Conservation (phyloP, 2,888 invertebrate genomes). For the Drosophila vallismaia region DNA sequence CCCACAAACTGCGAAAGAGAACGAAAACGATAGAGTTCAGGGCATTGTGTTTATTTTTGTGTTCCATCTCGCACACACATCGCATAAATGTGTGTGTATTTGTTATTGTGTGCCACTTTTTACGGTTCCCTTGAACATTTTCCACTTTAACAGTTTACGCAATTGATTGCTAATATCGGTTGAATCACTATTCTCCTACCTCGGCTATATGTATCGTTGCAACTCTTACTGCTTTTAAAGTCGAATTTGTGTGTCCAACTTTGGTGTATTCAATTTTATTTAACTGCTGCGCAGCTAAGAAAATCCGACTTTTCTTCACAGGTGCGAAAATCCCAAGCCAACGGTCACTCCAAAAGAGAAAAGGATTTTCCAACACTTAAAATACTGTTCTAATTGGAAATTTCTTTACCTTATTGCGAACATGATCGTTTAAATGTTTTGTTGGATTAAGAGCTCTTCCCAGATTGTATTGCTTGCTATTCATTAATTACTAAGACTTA, state of each 20-base stretch:
- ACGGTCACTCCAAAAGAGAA: neutral
- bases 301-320: constrained; percentile 7
- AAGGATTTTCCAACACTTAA: too few relatives aligned
- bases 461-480: too few relatives aligned
- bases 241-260: constrained; percentile 9
- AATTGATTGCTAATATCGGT: constrained; percentile 1
- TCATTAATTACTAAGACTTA: too few relatives aligned
- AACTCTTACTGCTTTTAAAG: constrained; percentile 16
- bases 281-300: constrained; percentile 27
- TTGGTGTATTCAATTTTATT: constrained; percentile 25
- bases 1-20: constrained; percentile 34
- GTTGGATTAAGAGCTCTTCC: too few relatives aligned
- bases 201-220: constrained; percentile 17
- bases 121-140: constrained; percentile 15
- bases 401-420: too few relatives aligned
- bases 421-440: too few relatives aligned
- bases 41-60: constrained; percentile 25
- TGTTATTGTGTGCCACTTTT: constrained; percentile 32
- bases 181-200: constrained; percentile 5
- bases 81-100: constrained; percentile 2
- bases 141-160: constrained; percentile 15
- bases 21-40: constrained; percentile 7
- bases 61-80: constrained; percentile 2
- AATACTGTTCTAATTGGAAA: too few relatives aligned
- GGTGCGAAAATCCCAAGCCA: constrained; percentile 10